phyloP scores from a whole-genome alignment of 2,797 vertebrate genomes.

The Enoplosus armatus region DNA sequence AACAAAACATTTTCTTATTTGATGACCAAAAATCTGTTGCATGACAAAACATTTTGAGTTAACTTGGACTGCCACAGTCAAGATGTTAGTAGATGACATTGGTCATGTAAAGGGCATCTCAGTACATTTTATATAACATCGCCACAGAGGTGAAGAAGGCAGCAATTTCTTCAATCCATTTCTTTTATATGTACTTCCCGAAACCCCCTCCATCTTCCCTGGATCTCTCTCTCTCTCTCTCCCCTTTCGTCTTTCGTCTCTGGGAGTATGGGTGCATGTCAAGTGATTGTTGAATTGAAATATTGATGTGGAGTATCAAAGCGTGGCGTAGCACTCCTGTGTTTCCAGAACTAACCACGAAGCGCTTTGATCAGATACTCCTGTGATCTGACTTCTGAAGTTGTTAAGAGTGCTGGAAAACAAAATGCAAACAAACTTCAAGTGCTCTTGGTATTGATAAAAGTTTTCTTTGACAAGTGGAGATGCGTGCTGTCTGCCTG shows the following conservation, averaged over 20 bases:
- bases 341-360: slow-evolving; percentile 90
- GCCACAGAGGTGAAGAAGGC: slow-evolving; percentile 63
- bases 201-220: slow-evolving; percentile 54
- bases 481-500: slow-evolving; percentile 79
- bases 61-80: not conserved
- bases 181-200: slow-evolving; percentile 64
- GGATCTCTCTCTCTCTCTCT: slow-evolving; percentile 28
- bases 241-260: slow-evolving; percentile 85
- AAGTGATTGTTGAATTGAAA: slow-evolving; percentile 92
- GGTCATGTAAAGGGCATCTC: slow-evolving; percentile 24
- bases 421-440: slow-evolving; percentile 93
- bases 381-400: slow-evolving; percentile 92
- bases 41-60: not conserved
- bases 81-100: slow-evolving; percentile 9
- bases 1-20: not conserved
- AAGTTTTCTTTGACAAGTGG: slow-evolving; percentile 88
- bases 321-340: slow-evolving; percentile 88
- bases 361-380: slow-evolving; percentile 90
- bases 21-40: not conserved
- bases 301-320: slow-evolving; percentile 93
- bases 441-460: slow-evolving; percentile 89
- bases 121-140: slow-evolving; percentile 42
- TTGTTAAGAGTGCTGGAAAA: slow-evolving; percentile 91
- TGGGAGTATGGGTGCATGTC: slow-evolving; percentile 89
- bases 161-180: slow-evolving; percentile 63